A percentile compares a stretch with the other conserved stretches of the same genome.
Conservation (phyloP, 2,113 vertebrate genomes). For the Oreotrochilus melanogaster region DNA sequence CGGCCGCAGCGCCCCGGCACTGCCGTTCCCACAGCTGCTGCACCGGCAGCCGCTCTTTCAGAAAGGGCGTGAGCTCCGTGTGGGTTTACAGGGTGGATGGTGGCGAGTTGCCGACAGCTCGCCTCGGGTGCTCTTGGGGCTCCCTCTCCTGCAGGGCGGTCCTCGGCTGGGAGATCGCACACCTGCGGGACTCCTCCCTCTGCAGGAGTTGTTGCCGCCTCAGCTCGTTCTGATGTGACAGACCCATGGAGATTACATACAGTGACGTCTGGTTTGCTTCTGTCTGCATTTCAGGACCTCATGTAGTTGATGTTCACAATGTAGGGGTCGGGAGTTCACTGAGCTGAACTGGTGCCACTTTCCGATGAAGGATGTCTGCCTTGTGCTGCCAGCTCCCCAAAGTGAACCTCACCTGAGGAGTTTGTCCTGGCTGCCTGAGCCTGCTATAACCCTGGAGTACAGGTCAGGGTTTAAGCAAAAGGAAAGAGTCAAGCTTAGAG, state of each 20-base stretch:
- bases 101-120: not conserved
- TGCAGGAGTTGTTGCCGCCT: not conserved
- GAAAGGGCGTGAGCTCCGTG: accelerated
- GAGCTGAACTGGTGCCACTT: not conserved
- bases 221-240: not conserved
- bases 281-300: accelerated
- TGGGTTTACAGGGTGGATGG: too few species aligned
- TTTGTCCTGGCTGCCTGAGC: not conserved
- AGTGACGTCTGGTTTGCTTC: not conserved
- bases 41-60: too few species aligned
- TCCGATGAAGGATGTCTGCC: not conserved
- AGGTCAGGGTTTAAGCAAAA: not conserved
- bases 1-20: not conserved
- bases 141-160: not conserved
- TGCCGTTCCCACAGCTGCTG: too few species aligned
- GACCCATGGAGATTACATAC: accelerated
- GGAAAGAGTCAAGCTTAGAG: accelerated
- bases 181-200: not conserved
- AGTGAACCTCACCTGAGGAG: not conserved
- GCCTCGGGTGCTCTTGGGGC: too few species aligned
- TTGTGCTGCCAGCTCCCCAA: too few species aligned
- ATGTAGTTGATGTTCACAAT: not conserved
- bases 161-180: not conserved
- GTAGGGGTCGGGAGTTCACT: accelerated
- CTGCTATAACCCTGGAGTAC: not conserved